phyloP scores from a whole-genome alignment of 2,113 vertebrate genomes.

The Caranx ignobilis region DNA sequence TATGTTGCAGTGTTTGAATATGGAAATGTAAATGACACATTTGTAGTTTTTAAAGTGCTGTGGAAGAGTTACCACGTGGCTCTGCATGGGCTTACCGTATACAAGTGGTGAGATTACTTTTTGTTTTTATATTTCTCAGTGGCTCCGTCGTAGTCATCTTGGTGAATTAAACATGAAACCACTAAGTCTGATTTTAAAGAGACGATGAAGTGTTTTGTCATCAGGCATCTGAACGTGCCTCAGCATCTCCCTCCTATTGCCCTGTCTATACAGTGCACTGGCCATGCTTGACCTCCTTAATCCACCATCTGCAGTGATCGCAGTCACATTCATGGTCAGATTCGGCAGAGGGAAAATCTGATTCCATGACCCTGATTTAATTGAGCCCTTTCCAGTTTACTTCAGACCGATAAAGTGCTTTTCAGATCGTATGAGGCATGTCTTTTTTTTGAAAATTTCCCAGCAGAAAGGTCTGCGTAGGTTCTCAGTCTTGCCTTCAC shows the following conservation, averaged over 20 bases:
- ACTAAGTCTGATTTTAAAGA: constrained; percentile 24
- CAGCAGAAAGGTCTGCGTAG: too few relatives aligned
- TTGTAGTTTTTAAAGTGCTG: not conserved
- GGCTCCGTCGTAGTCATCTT: constrained; percentile 26
- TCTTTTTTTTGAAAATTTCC: too few relatives aligned
- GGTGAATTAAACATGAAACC: constrained; percentile 21
- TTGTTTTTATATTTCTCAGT: constrained; percentile 13
- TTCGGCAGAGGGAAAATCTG: not conserved
- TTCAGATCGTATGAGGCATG: too few relatives aligned
- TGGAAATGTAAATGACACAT: constrained; percentile 15
- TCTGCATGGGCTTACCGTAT: constrained; percentile 41
- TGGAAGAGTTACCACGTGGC: constrained; percentile 30
- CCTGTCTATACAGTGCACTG: not conserved
- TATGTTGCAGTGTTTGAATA: constrained; percentile 15
- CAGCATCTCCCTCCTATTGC: not conserved
- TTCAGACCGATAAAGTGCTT: not conserved
- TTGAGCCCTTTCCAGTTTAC: constrained; percentile 5
- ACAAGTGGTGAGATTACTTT: constrained; percentile 3
- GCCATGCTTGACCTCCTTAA: not conserved
- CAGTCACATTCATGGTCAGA: constrained; percentile 1
- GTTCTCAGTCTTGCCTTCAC: too few relatives aligned
- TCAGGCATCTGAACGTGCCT: constrained; percentile 26
- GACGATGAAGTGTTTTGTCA: not conserved
- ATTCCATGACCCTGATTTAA: not conserved
- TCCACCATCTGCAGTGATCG: not conserved